Base-by-base conservation (phyloP, 2,888 invertebrate genomes). In the Eulithis testata region DNA sequence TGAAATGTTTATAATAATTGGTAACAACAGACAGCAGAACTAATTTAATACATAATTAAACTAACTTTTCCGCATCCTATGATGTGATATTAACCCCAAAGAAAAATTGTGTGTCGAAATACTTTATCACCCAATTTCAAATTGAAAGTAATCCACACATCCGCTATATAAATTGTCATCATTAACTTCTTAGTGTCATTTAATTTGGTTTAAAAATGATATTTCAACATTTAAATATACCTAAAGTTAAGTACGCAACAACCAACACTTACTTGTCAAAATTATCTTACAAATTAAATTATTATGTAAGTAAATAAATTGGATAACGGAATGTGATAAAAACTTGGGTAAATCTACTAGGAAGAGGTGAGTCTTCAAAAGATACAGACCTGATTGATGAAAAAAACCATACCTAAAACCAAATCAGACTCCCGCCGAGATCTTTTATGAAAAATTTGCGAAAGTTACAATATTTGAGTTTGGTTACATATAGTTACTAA, bases 281-380 rank as follows among this genome's bases (percentile, higher is more conserved):
- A 68, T 69, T 67, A 70, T 54, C 65, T 65, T 69, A 64, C 60
- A 68, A 64, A 58, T 65, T 69, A 63, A 66, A 63, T 68, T 63
- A 65, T 67, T 64, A 62, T 69, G 59, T 59, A 40, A 71, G 59
- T 59, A 40, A 72, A 69, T 58, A 66, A 68, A 69, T 78, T 76
- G 75, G 70, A 69, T 69, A 76, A 76, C 80, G 84, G 84, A 85
- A 85, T 85, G 85, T 84, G 77, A 73, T 63, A 75, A 73, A 76
- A 61, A 72, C 65, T 66, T 63, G 67, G 63, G 31, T 63, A 54
- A 45, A 64, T 56, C 45, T 56, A 56, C 4, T 49, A 27, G n/a
- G 27, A 27, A 49, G 40, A n/a, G 2, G 37, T 21, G 56, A 40
- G 55, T 61, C 53, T 58, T 4, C n/a, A 47, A 50, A 50, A 50